Evolutionary conservation across 2,113 vertebrate species (phyloP).

Genomic region (Regulus satrapa): DNA sequence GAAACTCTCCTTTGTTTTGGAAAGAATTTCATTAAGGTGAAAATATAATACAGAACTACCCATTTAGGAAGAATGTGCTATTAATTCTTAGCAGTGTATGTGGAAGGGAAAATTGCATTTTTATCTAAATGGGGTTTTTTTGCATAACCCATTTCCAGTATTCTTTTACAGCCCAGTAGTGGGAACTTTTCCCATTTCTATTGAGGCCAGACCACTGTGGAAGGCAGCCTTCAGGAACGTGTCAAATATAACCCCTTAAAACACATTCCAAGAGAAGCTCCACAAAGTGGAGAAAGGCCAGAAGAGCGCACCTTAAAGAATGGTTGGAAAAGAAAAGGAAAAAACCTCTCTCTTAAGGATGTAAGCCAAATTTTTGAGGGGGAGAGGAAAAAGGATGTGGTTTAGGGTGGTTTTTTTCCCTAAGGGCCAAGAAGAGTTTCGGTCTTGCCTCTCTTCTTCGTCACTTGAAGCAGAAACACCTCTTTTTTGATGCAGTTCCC

Average conservation of each 20-base stretch:
- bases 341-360: not conserved
- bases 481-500: not conserved
- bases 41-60: conserved; percentile 69
- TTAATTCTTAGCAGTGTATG: conserved; percentile 71
- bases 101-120: conserved; percentile 72
- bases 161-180: conserved; percentile 64
- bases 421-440: not conserved
- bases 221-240: conserved; percentile 4
- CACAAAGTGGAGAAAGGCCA: conserved; percentile 4
- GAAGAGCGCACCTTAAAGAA: not conserved
- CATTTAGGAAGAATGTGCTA: conserved; percentile 72
- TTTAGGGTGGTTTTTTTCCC: not conserved
- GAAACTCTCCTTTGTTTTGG: conserved; percentile 67
- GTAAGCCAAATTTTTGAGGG: not conserved
- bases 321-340: not conserved
- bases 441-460: not conserved
- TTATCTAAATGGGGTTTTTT: conserved; percentile 75
- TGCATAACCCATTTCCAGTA: conserved; percentile 70
- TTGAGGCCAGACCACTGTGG: conserved; percentile 2
- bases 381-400: not conserved
- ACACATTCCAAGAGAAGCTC: not conserved
- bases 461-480: not conserved
- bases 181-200: conserved; percentile 55
- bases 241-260: conserved; percentile 32
- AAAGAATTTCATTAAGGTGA: conserved; percentile 73